A percentile compares a stretch with the other conserved stretches of the same genome.
Conservation (phyloP, 2,888 invertebrate genomes). For the Rhopalosiphum nymphaeae region DNA sequence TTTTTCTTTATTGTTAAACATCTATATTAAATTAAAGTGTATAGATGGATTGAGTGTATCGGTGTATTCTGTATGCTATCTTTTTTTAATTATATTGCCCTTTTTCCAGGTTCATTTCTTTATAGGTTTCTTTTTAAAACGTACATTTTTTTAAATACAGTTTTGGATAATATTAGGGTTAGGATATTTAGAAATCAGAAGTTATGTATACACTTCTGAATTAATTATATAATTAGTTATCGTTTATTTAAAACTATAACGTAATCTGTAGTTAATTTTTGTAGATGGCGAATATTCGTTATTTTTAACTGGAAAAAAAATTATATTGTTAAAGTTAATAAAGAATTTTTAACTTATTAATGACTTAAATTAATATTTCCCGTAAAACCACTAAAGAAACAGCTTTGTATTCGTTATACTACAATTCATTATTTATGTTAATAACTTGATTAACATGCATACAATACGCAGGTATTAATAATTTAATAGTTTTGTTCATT, state of each 20-base stretch:
- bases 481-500: neutral
- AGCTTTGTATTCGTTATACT: neutral
- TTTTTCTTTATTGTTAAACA: neutral
- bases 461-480: neutral
- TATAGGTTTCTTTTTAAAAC: neutral
- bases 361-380: neutral
- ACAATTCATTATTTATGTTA: constrained; percentile 22
- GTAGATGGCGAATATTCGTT: neutral
- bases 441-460: constrained; percentile 5
- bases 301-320: neutral
- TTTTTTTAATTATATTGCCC: neutral
- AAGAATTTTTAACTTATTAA: neutral
- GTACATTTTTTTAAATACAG: neutral
- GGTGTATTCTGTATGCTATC: too few species aligned
- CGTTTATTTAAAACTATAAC: neutral
- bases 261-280: neutral
- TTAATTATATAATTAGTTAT: neutral
- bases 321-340: neutral
- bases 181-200: neutral
- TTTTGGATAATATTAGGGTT: neutral
- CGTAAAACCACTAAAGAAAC: neutral
- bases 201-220: neutral
- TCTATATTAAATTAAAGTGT: too few species aligned
- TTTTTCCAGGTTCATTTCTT: neutral
- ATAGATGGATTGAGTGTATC: too few species aligned